phyloP scores from a whole-genome alignment of 2,888 invertebrate genomes.

The Tortricodes alternella region DNA sequence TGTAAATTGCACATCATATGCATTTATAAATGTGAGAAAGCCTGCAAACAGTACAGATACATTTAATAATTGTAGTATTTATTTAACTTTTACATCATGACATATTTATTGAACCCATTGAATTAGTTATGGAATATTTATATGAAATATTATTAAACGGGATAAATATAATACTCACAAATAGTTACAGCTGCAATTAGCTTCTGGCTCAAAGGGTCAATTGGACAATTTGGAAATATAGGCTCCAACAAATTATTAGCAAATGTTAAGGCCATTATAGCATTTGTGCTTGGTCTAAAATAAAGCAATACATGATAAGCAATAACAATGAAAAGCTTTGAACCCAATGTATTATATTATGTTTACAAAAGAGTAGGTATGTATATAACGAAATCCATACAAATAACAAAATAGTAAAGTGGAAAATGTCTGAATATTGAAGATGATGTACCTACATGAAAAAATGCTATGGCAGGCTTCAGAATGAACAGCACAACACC shows the following conservation, averaged over 20 bases:
- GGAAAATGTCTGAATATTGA: too few relatives aligned
- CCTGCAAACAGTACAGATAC: conserved; percentile 74
- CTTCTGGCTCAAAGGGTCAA: conserved; percentile 87
- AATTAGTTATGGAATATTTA: too few relatives aligned
- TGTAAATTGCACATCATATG: conserved; percentile 92
- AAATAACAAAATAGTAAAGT: too few relatives aligned
- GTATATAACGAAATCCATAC: not conserved
- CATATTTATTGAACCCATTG: too few relatives aligned
- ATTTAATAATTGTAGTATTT: too few relatives aligned
- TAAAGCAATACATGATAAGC: conserved; percentile 12
- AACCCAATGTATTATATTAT: not conserved
- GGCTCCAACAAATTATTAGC: conserved; percentile 96
- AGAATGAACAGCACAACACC: too few relatives aligned
- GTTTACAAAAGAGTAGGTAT: not conserved
- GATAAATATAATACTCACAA: conserved; percentile 81
- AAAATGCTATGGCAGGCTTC: too few relatives aligned
- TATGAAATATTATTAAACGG: too few relatives aligned
- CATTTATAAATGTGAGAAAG: conserved; percentile 94
- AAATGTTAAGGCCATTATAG: conserved; percentile 97
- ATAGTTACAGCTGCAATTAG: conserved; percentile 91
- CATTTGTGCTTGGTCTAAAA: conserved; percentile 95
- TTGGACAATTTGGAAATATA: conserved; percentile 89
- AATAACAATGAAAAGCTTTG: not conserved
- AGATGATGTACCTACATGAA: too few relatives aligned
- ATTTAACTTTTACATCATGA: too few relatives aligned